Evolutionary conservation across 2,888 invertebrate genomes (phyloP).

Genomic region (Yponomeuta plumbellus): DNA sequence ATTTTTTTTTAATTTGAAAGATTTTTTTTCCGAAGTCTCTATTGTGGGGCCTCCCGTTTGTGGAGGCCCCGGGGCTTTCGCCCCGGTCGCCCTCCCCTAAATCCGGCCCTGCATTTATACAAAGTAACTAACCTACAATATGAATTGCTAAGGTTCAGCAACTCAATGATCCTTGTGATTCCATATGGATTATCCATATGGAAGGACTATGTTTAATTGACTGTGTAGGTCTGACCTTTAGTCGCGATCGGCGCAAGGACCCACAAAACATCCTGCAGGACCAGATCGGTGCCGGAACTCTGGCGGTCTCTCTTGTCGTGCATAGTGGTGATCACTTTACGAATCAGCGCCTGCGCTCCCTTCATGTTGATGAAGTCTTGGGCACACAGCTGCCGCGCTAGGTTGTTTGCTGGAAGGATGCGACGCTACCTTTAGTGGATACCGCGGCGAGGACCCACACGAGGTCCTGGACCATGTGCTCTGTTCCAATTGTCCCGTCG

Average conservation of each 20-base stretch:
- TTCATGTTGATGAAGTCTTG: slow-evolving; percentile 66
- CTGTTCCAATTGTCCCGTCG: slow-evolving; percentile 66
- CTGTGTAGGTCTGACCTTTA: slow-evolving; percentile 60
- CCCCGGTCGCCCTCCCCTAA: too few relatives aligned
- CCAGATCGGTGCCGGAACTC: slow-evolving; percentile 52
- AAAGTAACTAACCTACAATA: too few relatives aligned
- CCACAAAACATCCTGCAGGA: slow-evolving; percentile 75
- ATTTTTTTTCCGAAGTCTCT: too few relatives aligned
- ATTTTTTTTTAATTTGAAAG: too few relatives aligned
- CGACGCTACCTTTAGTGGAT: slow-evolving; percentile 67
- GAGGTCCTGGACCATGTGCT: slow-evolving; percentile 75
- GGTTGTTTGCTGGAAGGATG: slow-evolving; percentile 65
- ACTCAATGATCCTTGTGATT: too few relatives aligned
- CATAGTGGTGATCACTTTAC: slow-evolving; percentile 59
- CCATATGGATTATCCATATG: too few relatives aligned
- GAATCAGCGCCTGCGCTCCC: slow-evolving; percentile 70
- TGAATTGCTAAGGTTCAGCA: too few relatives aligned
- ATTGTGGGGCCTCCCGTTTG: too few relatives aligned
- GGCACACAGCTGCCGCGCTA: slow-evolving; percentile 59
- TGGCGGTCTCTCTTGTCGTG: slow-evolving; percentile 66
- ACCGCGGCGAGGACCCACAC: slow-evolving; percentile 78
- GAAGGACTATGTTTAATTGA: too few relatives aligned
- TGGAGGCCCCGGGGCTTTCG: too few relatives aligned
- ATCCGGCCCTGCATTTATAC: too few relatives aligned
- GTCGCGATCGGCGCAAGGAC: slow-evolving; percentile 72